Conservation (phyloP, 1,140 invertebrate species). For the Gryon sp. region DNA sequence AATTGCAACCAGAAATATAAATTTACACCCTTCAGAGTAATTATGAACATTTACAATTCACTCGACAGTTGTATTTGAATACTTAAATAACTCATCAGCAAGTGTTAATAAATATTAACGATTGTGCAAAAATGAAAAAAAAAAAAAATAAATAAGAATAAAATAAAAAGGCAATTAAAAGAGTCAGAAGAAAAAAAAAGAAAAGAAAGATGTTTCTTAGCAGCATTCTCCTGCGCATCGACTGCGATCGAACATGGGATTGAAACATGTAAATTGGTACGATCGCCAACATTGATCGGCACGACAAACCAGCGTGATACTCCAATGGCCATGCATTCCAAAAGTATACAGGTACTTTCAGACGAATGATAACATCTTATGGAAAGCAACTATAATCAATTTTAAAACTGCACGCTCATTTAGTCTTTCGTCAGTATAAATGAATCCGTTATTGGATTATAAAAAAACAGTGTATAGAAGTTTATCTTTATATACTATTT, state of each 20-base stretch:
- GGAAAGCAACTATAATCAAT: slow-evolving; percentile 41
- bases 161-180: too few species aligned
- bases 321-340: slow-evolving; percentile 39
- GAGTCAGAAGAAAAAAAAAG: too few species aligned
- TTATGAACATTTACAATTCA: too few species aligned
- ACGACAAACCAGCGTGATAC: slow-evolving; percentile 65
- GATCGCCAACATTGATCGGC: slow-evolving; percentile 73
- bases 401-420: slow-evolving; percentile 33
- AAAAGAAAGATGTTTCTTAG: slow-evolving; percentile 33
- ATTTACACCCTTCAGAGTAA: too few species aligned
- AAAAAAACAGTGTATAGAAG: too few species aligned
- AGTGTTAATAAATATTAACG: slow-evolving; percentile 45
- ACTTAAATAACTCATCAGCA: too few species aligned
- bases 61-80: too few species aligned
- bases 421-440: slow-evolving; percentile 35
- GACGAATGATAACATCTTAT: slow-evolving; percentile 41
- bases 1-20: too few species aligned
- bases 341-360: slow-evolving; percentile 63
- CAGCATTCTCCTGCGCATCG: slow-evolving; percentile 38
- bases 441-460: background rate
- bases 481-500: too few species aligned
- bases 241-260: slow-evolving; percentile 67
- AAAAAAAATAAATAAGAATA: too few species aligned
- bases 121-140: too few species aligned
- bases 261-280: slow-evolving; percentile 79